phyloP scores from a whole-genome alignment of 2,797 vertebrate genomes.

The Hydrocynus forskahlii region DNA sequence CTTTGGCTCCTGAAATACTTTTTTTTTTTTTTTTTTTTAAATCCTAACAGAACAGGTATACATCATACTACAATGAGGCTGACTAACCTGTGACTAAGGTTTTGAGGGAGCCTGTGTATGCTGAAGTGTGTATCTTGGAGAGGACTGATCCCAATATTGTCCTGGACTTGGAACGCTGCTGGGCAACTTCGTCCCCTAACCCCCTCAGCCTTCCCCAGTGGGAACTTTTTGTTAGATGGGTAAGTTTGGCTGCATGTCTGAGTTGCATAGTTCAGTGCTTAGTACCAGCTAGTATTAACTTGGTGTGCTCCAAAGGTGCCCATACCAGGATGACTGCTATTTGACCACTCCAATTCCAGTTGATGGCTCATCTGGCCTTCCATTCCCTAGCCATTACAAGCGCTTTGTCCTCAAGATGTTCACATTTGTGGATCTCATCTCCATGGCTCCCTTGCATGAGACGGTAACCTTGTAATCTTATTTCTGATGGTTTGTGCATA shows the following conservation, averaged over 20 bases:
- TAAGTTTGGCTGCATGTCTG: background rate
- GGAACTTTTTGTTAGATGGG: constrained; percentile 49
- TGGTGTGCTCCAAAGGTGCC: constrained; percentile 59
- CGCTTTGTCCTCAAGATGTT: constrained; percentile 77
- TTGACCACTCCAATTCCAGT: constrained; percentile 60
- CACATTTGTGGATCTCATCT: constrained; percentile 65
- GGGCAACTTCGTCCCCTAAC: constrained; percentile 45
- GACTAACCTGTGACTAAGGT: constrained; percentile 46
- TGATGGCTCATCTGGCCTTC: constrained; percentile 49
- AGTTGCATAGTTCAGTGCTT: background rate
- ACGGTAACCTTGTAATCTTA: constrained; percentile 32
- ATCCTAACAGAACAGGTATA: constrained; percentile 15
- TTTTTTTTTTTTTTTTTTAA: no score
- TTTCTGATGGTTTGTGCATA: background rate
- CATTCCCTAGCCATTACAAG: constrained; percentile 66
- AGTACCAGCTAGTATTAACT: background rate
- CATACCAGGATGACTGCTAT: constrained; percentile 69
- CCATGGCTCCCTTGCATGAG: constrained; percentile 46
- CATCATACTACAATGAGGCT: constrained; percentile 14
- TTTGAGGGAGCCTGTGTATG: constrained; percentile 38
- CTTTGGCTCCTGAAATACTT: no score
- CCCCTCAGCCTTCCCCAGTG: constrained; percentile 40
- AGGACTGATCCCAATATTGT: constrained; percentile 63
- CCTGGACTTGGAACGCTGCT: constrained; percentile 39
- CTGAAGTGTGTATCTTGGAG: constrained; percentile 25